These are phyloP conservation scores for Himalopsyche japonica DNA, from an alignment of 2,888 invertebrate genomes.

Conservation along the genomic window DNA sequence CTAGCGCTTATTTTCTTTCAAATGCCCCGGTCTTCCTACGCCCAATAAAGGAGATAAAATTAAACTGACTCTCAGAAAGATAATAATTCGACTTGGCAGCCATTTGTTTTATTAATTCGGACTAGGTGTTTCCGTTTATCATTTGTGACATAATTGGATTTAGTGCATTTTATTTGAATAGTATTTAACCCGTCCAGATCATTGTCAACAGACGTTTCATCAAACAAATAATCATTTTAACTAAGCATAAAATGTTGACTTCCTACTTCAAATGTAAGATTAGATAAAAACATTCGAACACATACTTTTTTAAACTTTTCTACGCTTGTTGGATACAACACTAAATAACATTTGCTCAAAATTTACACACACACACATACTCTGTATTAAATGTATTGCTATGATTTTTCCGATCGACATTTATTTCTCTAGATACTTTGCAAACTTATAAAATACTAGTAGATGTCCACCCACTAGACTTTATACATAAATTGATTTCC, in stretches of 20 bases:
- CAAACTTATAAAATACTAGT: too few relatives aligned
- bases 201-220: not conserved
- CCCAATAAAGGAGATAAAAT: constrained; percentile 29
- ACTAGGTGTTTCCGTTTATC: constrained; percentile 36
- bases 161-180: not conserved
- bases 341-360: too few relatives aligned
- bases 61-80: constrained; percentile 16
- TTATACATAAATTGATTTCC: too few relatives aligned
- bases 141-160: constrained; percentile 23
- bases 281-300: too few relatives aligned
- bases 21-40: constrained; percentile 28
- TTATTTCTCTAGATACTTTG: too few relatives aligned
- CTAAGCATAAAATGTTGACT: not conserved
- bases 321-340: too few relatives aligned
- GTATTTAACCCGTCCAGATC: not conserved
- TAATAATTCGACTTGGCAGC: constrained; percentile 19
- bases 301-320: too few relatives aligned
- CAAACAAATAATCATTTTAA: not conserved
- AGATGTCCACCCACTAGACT: too few relatives aligned
- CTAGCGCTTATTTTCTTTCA: constrained; percentile 20
- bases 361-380: too few relatives aligned
- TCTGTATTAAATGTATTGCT: too few relatives aligned
- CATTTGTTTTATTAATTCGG: constrained; percentile 38
- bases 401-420: too few relatives aligned
- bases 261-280: not conserved